Base-by-base conservation (phyloP, 1,140 invertebrate species). In the Eumeta japonica region DNA sequence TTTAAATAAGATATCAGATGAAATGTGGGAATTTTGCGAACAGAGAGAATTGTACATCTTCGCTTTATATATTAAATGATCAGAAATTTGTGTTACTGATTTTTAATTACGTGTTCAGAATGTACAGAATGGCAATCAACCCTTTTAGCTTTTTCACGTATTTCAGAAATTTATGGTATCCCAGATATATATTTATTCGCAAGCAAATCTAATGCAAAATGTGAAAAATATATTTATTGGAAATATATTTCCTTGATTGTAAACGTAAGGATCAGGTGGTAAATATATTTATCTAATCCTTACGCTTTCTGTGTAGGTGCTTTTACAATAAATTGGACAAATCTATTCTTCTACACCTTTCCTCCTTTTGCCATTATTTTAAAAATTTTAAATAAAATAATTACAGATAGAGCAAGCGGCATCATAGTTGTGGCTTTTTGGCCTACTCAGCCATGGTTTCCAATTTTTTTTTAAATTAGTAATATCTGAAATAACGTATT, bases 21-120 rank as follows among this genome's bases (percentile, higher is more conserved):
- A 47, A 24, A 40, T 63, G 19, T 56, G 51, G 51, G 20, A 48
- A 9, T 58, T 53, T 47, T 61, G 58, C 40, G 53, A 61, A 43
- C 13, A 15, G 10, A 14, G 36, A 36, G 41, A 53, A 18, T 17
- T 55, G 27, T 29, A 19, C n/a, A 35, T 61, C 20, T 49, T 46
- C 34, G 43, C 39, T 33, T 48, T 27, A 30, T 59, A 44, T 28
- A 56, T 40, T 30, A 50, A 10, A 35, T 52, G 28, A 45, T 28
- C 28, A 28, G 42, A 52, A 13, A 58, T 57, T 29, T 37, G n/a
- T 7, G 34, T 37, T 24, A 46, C 56, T n/a, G 62, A 54, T 30
- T 41, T 38, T 34, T 20, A 39, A 32, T 59, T 55, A 10, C 28
- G 55, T 30, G 24, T n/a, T 5, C 34, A 15, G 30, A 28, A 16